Evolutionary conservation across 2,888 invertebrate species (phyloP).

Genomic region (Ceramica pisi): DNA sequence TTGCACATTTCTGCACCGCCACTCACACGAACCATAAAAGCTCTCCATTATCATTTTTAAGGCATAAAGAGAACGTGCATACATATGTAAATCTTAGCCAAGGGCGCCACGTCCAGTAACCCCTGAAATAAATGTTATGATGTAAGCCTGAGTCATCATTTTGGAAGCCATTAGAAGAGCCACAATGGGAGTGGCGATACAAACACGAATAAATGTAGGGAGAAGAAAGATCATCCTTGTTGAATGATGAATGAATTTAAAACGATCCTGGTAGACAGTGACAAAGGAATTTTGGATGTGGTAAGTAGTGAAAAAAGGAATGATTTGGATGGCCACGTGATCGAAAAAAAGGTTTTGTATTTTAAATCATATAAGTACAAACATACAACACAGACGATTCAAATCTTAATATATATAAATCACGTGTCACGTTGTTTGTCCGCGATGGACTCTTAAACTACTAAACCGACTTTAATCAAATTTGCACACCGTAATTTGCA

Average conservation of each 20-base stretch:
- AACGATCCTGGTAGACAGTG: conserved; percentile 73
- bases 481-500: too few relatives aligned
- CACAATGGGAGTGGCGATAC: conserved; percentile 79
- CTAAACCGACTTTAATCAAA: too few relatives aligned
- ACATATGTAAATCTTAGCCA: conserved; percentile 59
- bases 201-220: conserved; percentile 82
- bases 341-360: neutral
- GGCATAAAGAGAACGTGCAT: conserved; percentile 46
- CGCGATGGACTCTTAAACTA: too few relatives aligned
- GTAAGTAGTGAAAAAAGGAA: neutral
- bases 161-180: conserved; percentile 77
- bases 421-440: too few relatives aligned
- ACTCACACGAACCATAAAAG: conserved; percentile 40
- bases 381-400: too few relatives aligned
- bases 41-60: conserved; percentile 54
- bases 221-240: conserved; percentile 75
- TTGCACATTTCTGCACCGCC: conserved; percentile 38
- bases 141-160: conserved; percentile 70
- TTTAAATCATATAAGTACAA: too few relatives aligned
- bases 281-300: conserved; percentile 36
- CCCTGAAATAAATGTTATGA: conserved; percentile 63
- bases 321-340: neutral
- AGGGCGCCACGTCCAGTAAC: conserved; percentile 51
- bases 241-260: conserved; percentile 87
- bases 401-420: too few relatives aligned